Percentiles rank a stretch among this genome's conserved stretches.
These are phyloP conservation scores for Gryllus longicercus DNA, from an alignment of 2,888 invertebrate species.

Conservation along the genomic window DNA sequence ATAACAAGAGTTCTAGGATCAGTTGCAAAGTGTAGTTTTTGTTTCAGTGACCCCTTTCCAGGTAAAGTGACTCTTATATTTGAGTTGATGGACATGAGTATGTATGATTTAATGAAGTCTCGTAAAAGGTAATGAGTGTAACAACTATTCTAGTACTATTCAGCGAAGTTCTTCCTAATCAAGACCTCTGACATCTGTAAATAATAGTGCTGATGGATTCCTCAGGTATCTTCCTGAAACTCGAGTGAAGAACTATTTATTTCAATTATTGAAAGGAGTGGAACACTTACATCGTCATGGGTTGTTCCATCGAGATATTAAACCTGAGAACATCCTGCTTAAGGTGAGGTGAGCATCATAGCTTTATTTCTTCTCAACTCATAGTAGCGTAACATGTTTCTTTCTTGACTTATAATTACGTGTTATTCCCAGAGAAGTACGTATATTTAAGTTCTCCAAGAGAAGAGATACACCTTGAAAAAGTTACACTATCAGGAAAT, in stretches of 20 bases:
- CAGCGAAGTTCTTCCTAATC: neutral
- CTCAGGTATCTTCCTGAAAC: slow-evolving; percentile 52
- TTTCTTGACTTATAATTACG: too few species aligned
- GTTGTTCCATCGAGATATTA: slow-evolving; percentile 65
- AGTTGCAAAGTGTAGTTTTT: too few species aligned
- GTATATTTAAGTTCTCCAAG: too few species aligned
- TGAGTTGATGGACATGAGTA: slow-evolving; percentile 67
- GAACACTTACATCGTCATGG: slow-evolving; percentile 61
- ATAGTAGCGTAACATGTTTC: too few species aligned
- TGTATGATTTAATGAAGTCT: slow-evolving; percentile 60
- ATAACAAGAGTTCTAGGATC: too few species aligned
- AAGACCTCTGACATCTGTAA: neutral
- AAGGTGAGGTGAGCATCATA: slow-evolving; percentile 47
- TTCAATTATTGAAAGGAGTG: slow-evolving; percentile 59
- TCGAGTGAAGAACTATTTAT: slow-evolving; percentile 56
- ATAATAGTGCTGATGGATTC: slow-evolving; percentile 35
- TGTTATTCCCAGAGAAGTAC: too few species aligned
- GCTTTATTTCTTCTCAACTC: slow-evolving; percentile 19
- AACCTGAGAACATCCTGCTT: slow-evolving; percentile 67
- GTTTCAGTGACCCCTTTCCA: slow-evolving; percentile 54
- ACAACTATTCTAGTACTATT: neutral
- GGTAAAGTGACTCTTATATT: slow-evolving; percentile 61
- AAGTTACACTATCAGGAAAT: too few species aligned
- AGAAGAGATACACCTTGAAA: too few species aligned
- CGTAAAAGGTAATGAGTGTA: slow-evolving; percentile 47